Conservation (phyloP, 2,888 invertebrate genomes). For the Pimpla rufipes region DNA sequence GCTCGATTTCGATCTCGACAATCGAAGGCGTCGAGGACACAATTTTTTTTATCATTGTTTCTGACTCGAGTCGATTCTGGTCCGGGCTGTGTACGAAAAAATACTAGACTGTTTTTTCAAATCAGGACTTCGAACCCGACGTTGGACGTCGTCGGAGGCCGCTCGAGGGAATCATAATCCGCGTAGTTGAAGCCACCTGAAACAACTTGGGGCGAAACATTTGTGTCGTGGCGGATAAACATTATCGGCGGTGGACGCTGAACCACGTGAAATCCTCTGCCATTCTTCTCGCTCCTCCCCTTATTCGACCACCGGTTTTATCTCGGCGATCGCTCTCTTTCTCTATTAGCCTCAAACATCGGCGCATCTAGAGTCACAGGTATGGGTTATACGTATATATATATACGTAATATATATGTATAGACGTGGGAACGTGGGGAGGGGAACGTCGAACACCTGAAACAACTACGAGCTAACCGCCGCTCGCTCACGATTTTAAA, state of each 20-base stretch:
- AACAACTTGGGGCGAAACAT: constrained; percentile 81
- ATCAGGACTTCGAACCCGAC: neutral
- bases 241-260: constrained; percentile 74
- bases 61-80: no score
- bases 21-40: no score
- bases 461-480: constrained; percentile 72
- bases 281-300: constrained; percentile 56
- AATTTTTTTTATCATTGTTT: no score
- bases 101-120: neutral
- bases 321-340: constrained; percentile 28
- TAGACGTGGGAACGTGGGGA: neutral
- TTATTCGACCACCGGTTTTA: neutral
- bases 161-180: constrained; percentile 78
- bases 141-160: constrained; percentile 45
- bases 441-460: constrained; percentile 75
- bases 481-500: constrained; percentile 62
- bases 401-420: constrained; percentile 2
- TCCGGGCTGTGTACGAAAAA: no score
- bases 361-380: constrained; percentile 40
- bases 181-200: constrained; percentile 78
- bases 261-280: constrained; percentile 73
- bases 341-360: constrained; percentile 72
- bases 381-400: neutral
- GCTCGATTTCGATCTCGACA: neutral
- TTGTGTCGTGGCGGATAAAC: constrained; percentile 79